Conservation (phyloP, 2,888 invertebrate species). For the Merodon equestris region DNA sequence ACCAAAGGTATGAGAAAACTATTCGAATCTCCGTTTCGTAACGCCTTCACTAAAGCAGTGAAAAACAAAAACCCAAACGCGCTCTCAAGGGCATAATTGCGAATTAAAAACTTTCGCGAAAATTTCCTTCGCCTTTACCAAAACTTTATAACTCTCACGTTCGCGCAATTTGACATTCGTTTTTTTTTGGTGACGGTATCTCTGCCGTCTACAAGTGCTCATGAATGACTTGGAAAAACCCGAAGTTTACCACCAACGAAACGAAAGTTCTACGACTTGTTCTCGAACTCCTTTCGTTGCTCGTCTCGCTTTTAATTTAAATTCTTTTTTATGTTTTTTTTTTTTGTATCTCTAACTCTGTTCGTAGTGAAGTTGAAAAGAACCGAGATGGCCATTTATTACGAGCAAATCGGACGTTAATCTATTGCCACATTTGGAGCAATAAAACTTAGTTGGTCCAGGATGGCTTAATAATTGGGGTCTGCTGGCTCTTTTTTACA, state of each 20-base stretch:
- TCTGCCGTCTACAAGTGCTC: background rate
- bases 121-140: constrained; percentile 9
- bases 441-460: constrained; percentile 30
- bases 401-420: constrained; percentile 44
- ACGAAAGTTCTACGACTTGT: constrained; percentile 29
- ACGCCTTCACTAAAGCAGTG: background rate
- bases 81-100: constrained; percentile 51
- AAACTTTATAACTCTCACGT: constrained; percentile 47
- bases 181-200: constrained; percentile 37
- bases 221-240: constrained; percentile 24
- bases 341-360: background rate
- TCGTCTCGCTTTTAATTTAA: constrained; percentile 26
- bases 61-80: no score
- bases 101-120: constrained; percentile 49
- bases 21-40: constrained; percentile 17
- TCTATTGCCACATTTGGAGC: constrained; percentile 42
- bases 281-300: constrained; percentile 7
- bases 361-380: no score
- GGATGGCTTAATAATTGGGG: constrained; percentile 23
- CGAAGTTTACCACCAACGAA: background rate
- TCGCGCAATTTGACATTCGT: constrained; percentile 38
- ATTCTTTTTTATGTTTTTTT: background rate
- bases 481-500: background rate
- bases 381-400: constrained; percentile 39
- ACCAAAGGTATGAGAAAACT: constrained; percentile 28